These are phyloP conservation scores for Drosophila mettleri DNA, from an alignment of 2,888 invertebrate species.

Conservation along the genomic window DNA sequence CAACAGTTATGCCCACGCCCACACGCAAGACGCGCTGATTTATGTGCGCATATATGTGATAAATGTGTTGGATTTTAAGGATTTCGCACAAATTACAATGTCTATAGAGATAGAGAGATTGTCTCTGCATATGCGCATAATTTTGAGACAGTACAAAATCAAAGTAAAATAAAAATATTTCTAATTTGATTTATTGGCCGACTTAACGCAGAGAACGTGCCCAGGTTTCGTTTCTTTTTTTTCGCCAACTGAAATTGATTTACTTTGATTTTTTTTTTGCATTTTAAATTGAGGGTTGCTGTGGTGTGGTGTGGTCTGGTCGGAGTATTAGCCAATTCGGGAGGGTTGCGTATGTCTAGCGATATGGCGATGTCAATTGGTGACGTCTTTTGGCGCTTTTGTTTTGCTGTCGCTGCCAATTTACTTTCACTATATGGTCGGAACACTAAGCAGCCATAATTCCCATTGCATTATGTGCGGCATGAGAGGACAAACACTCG, in stretches of 20 bases:
- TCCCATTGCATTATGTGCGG: constrained; percentile 72
- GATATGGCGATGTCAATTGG: constrained; percentile 68
- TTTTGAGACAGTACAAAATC: constrained; percentile 43
- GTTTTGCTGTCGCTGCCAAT: constrained; percentile 75
- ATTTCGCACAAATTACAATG: constrained; percentile 76
- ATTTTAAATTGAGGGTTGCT: constrained; percentile 76
- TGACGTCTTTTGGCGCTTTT: constrained; percentile 68
- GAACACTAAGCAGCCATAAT: constrained; percentile 75
- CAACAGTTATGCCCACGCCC: constrained; percentile 19
- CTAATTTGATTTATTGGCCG: constrained; percentile 81
- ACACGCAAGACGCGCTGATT: constrained; percentile 40
- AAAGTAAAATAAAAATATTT: constrained; percentile 56
- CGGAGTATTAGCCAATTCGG: constrained; percentile 49
- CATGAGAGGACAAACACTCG: constrained; percentile 66
- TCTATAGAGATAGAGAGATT: constrained; percentile 23
- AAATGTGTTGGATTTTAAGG: constrained; percentile 72
- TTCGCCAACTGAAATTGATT: constrained; percentile 81
- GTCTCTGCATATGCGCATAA: constrained; percentile 71
- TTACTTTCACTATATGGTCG: constrained; percentile 66
- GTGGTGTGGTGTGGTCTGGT: constrained; percentile 21
- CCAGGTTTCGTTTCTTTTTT: constrained; percentile 39
- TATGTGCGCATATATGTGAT: constrained; percentile 70
- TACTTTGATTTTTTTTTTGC: constrained; percentile 79
- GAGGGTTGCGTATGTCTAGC: constrained; percentile 29
- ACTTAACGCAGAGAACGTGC: constrained; percentile 77